These are phyloP conservation scores for Oxyruncus cristatus DNA, from an alignment of 2,113 vertebrate genomes.

Conservation along the genomic window DNA sequence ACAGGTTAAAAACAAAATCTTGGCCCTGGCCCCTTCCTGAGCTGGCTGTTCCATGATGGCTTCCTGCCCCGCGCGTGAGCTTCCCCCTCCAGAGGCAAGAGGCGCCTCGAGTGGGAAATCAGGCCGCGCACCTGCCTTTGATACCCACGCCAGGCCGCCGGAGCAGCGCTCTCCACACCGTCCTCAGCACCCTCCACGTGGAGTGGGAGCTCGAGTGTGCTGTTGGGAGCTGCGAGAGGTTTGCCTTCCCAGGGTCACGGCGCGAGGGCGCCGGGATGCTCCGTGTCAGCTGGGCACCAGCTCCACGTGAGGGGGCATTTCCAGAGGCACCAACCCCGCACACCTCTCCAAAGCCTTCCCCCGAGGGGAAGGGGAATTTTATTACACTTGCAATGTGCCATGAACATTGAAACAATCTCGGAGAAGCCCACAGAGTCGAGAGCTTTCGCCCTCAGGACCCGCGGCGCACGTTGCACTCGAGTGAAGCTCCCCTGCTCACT, in stretches of 20 bases:
- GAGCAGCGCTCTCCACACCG: not conserved
- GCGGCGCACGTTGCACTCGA: fast-evolving
- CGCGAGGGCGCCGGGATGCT: fast-evolving
- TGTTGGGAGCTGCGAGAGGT: not conserved
- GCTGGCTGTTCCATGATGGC: constrained; percentile 26
- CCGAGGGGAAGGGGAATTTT: not conserved
- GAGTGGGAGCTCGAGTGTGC: fast-evolving
- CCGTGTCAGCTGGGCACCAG: not conserved
- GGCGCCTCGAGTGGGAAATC: not conserved
- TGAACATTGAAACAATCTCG: not conserved
- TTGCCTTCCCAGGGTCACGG: not conserved
- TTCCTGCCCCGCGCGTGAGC: not conserved
- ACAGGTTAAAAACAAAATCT: constrained; percentile 60
- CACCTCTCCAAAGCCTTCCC: not conserved
- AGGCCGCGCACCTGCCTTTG: not conserved
- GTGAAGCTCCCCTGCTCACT: fast-evolving
- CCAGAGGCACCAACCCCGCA: fast-evolving
- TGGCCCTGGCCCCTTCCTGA: constrained; percentile 45
- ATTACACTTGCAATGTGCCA: not conserved
- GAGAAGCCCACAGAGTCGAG: fast-evolving
- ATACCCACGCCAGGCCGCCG: not conserved
- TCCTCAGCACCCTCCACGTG: fast-evolving
- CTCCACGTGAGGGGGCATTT: fast-evolving
- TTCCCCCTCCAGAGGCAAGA: constrained; percentile 14
- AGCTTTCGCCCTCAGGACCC: not conserved